These are phyloP conservation scores for Labroides dimidiatus DNA, from an alignment of 2,797 vertebrate genomes.

Conservation along the genomic window DNA sequence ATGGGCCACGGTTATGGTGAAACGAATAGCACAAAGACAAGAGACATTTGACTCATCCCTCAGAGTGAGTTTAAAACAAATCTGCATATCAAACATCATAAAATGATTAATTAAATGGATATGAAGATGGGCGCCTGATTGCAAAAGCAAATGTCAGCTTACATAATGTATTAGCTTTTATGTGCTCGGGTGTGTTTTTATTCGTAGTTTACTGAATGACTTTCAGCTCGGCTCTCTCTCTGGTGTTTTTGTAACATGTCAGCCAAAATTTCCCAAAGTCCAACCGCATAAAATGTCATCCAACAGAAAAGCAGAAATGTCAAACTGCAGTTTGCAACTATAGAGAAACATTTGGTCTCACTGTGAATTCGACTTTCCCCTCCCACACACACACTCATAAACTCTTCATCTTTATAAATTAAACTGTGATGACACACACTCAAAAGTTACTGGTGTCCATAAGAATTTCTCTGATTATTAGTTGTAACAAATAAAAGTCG, in stretches of 20 bases:
- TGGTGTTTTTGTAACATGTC: constrained; percentile 1
- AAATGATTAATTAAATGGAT: constrained; percentile 2
- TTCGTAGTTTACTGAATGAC: neutral
- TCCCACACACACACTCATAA: too few species aligned
- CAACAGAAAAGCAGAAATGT: neutral
- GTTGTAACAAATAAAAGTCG: too few species aligned
- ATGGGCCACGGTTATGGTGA: too few species aligned
- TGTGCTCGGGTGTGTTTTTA: neutral
- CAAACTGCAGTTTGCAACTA: neutral
- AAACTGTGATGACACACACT: too few species aligned
- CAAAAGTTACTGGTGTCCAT: too few species aligned
- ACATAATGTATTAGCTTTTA: neutral
- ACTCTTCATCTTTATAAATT: too few species aligned
- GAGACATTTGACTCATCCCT: neutral
- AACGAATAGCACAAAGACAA: neutral
- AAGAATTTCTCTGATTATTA: too few species aligned
- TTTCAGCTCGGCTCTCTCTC: neutral
- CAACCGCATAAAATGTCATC: constrained; percentile 7
- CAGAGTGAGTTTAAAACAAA: too few species aligned
- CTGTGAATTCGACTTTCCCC: too few species aligned
- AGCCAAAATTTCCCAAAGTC: neutral
- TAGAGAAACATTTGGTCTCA: too few species aligned
- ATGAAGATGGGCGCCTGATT: constrained; percentile 4
- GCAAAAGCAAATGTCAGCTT: constrained; percentile 15
- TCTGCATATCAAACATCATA: constrained; percentile 22